Base-by-base conservation (phyloP, 2,888 invertebrate genomes). In the Epistrophe eligans region DNA sequence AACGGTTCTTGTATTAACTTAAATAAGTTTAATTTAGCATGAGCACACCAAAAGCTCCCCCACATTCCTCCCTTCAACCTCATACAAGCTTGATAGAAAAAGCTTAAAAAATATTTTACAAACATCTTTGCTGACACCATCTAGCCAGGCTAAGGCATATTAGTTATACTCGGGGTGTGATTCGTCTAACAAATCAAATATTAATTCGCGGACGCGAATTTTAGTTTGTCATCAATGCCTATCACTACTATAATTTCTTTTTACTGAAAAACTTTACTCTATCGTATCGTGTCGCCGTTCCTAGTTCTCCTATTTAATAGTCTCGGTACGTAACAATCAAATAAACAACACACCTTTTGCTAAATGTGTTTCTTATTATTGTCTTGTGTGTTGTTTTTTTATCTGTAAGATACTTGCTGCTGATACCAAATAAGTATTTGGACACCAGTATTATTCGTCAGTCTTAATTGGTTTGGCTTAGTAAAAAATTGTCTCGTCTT, bases 101-200 rank as follows among this genome's bases (percentile, higher is more conserved):
- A 85, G 82, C 73, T 77, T 38, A 15, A 15, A 19, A 2, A 52
- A 15, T 9, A 35, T 6, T 8, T 35, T 15, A 35, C 19, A 67
- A 52, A 38, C 52, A 35, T 52, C 52, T 52, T 52, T 38, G 87
- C 87, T 79, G 76, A 74, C 74, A 24, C 50, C 38, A 52, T 67
- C 67, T 79, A 82, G 84, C 57, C 58, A 70, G 80, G n/a, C 62
- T 67, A 45, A 57, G 55, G 62, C 48, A 60, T 38, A 52, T 81
- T 85, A 85, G 84, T 85, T 73, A 52, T 52, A 74, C 81, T 87
- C 71, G 76, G 87, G 82, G 77, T 74, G 79, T 82, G 82, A 79
- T 71, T 70, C 64, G 48, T 87, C 72, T 82, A 74, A 82, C 43
- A 52, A 50, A 77, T 70, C 62, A 57, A 15, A 70, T n/a, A n/a